Percentiles rank a stretch among this genome's conserved stretches.
phyloP scores from a whole-genome alignment of 2,113 vertebrate genomes.

The Rhegmatorhina hoffmannsi region DNA sequence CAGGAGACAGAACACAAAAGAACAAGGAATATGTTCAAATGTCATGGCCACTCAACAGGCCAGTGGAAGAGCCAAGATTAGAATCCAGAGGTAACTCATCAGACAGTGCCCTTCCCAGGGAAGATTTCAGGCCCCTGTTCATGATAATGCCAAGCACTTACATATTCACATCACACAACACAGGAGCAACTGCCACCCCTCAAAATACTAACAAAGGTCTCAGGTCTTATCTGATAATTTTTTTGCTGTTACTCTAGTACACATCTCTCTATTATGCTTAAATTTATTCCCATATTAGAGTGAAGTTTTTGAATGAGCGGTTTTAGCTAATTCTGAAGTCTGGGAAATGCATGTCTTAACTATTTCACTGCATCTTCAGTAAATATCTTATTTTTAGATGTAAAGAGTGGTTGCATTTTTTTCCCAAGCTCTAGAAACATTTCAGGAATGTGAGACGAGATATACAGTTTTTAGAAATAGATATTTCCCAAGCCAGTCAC shows the following conservation, averaged over 20 bases:
- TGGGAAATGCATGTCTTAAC: background rate
- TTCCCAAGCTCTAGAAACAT: background rate
- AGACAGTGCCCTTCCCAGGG: background rate
- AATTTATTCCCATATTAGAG: background rate
- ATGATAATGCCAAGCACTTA: background rate
- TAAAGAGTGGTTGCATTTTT: background rate
- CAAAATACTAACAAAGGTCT: background rate
- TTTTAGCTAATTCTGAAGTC: background rate
- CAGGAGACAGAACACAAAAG: background rate
- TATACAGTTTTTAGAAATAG: background rate
- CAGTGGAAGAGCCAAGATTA: background rate
- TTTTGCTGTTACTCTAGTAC: background rate
- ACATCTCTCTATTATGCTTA: background rate
- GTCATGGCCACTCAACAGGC: background rate
- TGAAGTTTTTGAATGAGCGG: background rate
- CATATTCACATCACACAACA: rapidly evolving
- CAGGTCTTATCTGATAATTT: background rate
- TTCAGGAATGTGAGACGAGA: background rate
- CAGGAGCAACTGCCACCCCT: background rate
- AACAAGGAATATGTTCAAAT: background rate
- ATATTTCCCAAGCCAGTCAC: background rate
- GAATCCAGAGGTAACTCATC: background rate
- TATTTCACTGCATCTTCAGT: background rate
- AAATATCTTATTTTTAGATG: background rate
- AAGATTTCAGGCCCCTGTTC: background rate